Base-by-base conservation (phyloP, 2,888 invertebrate genomes). In the Drosophila koepferae region DNA sequence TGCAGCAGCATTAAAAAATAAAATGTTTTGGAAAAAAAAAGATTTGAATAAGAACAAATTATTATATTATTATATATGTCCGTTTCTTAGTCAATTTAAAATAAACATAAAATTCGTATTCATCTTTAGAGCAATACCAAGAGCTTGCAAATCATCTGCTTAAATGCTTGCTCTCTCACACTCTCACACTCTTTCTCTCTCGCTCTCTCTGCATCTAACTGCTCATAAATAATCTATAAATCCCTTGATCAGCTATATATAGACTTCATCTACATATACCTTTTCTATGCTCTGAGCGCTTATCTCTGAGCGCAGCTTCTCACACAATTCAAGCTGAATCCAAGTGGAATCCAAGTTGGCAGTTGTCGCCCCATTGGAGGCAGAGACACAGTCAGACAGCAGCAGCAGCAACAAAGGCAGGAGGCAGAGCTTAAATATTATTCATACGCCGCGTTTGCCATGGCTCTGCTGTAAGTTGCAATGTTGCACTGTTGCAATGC, bases 391-490 rank as follows among this genome's bases (percentile, higher is more conserved):
- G 28, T 2, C 48, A 18, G 51, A 9, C 43, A 46, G 43, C 48
- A 55, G 12, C 31, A 54, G 44, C 34, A 34, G 18, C n/a, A 16
- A 8, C 12, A 12, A 60, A 56, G 49, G 40, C 40, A 40, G 76
- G 28, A 28, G 28, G 66, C 66, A 63, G 53, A 72, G 60, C 75
- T 80, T 73, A 81, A 85, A 85, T 85, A 87, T 85, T 85, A 85
- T 85, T 87, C 87, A 85, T 85, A 87, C 87, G 87, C 68, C 82
- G 72, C 74, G 69, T 85, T 85, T 61, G 80, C 73, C 68, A 72
- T 59, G 74, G 73, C 72, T 67, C 3, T 10, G 53, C 36, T 38
- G 23, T 2, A 6, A 55, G 64, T 56, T 55, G 55, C 55, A 55
- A 53, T 34, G 51, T 14, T 40, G 40, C 40, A 40, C n/a, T 8